phyloP scores from a whole-genome alignment of 2,888 invertebrate genomes.

The Yponomeuta evonymella region DNA sequence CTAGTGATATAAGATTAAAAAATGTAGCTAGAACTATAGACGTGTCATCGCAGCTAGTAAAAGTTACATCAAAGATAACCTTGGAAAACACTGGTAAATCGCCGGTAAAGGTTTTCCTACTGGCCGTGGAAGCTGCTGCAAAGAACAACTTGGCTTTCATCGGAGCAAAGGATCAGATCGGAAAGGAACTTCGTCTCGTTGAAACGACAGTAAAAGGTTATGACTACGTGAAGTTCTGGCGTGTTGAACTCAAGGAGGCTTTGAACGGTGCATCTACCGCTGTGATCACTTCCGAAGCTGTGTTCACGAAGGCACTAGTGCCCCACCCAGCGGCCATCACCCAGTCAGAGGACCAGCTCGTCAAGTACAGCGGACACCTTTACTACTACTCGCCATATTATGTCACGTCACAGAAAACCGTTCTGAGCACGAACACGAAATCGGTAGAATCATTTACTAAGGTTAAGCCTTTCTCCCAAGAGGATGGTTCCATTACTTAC shows the following conservation, averaged over 20 bases:
- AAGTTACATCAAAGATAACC: conserved; percentile 85
- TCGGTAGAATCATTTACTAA: conserved; percentile 89
- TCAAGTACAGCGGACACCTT: conserved; percentile 89
- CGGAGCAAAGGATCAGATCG: conserved; percentile 79
- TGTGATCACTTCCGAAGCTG: conserved; percentile 80
- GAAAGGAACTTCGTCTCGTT: conserved; percentile 73
- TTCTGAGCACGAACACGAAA: conserved; percentile 84
- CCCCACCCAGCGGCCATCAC: conserved; percentile 93
- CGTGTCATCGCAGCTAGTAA: conserved; percentile 91
- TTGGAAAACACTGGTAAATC: conserved; percentile 89
- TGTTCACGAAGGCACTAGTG: conserved; percentile 83
- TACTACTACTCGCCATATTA: conserved; percentile 90
- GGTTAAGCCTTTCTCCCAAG: conserved; percentile 85
- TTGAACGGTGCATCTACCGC: conserved; percentile 76
- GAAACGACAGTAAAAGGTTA: conserved; percentile 72
- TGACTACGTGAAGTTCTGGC: conserved; percentile 68
- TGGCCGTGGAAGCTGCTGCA: conserved; percentile 80
- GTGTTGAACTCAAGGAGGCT: conserved; percentile 77
- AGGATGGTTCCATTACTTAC: conserved; percentile 88
- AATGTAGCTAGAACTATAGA: conserved; percentile 93
- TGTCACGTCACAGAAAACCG: conserved; percentile 87
- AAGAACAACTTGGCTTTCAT: conserved; percentile 83
- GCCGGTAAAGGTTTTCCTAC: conserved; percentile 81
- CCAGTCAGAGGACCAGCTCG: conserved; percentile 95
- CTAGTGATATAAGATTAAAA: conserved; percentile 79